A percentile compares a stretch with the other conserved stretches of the same genome.
Conservation (phyloP, 2,888 invertebrate species). For the Acanthosepion lycidas region DNA sequence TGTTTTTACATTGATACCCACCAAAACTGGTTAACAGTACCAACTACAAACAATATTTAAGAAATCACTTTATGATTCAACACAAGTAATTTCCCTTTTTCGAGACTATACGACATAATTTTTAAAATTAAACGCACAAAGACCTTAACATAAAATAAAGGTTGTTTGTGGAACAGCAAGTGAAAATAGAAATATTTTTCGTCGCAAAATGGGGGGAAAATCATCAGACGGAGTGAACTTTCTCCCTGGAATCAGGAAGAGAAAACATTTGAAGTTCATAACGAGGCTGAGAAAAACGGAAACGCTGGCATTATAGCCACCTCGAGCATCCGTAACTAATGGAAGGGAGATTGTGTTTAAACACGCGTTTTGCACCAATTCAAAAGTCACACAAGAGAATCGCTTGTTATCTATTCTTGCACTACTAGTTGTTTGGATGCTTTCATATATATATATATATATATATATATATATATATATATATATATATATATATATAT, state of each 20-base stretch:
- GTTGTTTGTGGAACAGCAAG: background rate
- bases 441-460: background rate
- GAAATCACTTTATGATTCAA: too few relatives aligned
- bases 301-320: background rate
- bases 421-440: background rate
- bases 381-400: slow-evolving; percentile 21
- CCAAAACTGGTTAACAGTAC: too few relatives aligned
- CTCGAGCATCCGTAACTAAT: background rate
- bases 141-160: background rate
- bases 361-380: background rate
- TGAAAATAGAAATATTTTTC: background rate
- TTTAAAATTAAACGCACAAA: too few relatives aligned
- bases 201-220: too few relatives aligned
- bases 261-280: background rate
- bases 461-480: background rate
- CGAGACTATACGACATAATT: too few relatives aligned
- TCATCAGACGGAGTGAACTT: background rate
- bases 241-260: background rate
- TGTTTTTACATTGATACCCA: too few relatives aligned
- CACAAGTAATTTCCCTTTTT: too few relatives aligned
- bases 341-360: background rate
- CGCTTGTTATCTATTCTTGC: background rate
- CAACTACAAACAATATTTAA: too few relatives aligned
- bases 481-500: too few relatives aligned
- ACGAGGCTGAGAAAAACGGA: background rate